Percentiles rank a stretch among this genome's conserved stretches.
phyloP scores from a whole-genome alignment of 2,888 invertebrate species.

The Heliconius aoede region DNA sequence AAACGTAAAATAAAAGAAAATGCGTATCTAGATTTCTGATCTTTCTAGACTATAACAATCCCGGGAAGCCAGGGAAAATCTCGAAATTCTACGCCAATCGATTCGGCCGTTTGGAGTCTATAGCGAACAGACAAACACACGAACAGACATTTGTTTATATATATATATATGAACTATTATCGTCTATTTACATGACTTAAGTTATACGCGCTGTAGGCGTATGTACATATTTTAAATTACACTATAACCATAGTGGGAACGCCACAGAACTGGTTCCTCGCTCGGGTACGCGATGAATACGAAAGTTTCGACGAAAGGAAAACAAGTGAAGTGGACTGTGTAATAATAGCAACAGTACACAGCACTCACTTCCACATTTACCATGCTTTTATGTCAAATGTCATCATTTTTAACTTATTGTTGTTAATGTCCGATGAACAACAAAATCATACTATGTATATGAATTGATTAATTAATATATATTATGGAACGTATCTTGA shows the following conservation, averaged over 20 bases:
- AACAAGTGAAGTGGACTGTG: constrained; percentile 39
- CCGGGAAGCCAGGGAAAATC: too few relatives aligned
- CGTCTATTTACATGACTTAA: neutral
- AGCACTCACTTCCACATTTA: constrained; percentile 19
- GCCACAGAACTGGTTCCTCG: constrained; percentile 44
- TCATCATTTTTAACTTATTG: neutral
- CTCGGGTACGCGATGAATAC: constrained; percentile 41
- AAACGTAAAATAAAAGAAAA: too few relatives aligned
- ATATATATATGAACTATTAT: neutral
- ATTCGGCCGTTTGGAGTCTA: too few relatives aligned
- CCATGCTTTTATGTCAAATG: neutral
- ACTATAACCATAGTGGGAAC: constrained; percentile 29
- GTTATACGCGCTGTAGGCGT: neutral
- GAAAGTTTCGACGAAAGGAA: constrained; percentile 46
- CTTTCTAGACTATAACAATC: too few relatives aligned
- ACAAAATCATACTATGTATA: neutral
- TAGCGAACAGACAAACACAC: too few relatives aligned
- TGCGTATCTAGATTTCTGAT: too few relatives aligned
- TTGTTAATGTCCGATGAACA: neutral
- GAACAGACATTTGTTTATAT: too few relatives aligned
- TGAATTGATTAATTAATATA: neutral
- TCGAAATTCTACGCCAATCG: too few relatives aligned
- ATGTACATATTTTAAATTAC: neutral
- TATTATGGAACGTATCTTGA: neutral
- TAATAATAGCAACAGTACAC: constrained; percentile 38